These are phyloP conservation scores for Cebus imitator DNA, from an alignment of 2,113 vertebrate genomes.

Conservation along the genomic window DNA sequence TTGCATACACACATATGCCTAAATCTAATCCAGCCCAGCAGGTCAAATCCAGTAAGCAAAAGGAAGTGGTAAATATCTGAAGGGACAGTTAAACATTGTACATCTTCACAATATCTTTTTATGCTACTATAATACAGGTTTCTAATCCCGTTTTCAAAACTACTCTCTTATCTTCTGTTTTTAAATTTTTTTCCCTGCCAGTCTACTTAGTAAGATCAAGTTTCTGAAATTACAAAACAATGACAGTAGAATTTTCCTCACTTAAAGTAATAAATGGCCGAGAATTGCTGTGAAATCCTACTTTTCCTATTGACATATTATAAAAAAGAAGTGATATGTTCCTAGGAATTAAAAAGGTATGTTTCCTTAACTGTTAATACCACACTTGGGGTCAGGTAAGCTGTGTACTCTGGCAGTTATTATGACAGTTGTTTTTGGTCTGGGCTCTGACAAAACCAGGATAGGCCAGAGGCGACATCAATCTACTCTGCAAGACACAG, in stretches of 20 bases:
- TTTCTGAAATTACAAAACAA: conserved; percentile 41
- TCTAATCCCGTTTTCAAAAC: conserved; percentile 17
- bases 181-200: neutral
- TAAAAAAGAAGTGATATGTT: neutral
- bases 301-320: neutral
- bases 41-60: neutral
- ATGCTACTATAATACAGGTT: neutral
- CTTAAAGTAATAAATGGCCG: conserved; percentile 39
- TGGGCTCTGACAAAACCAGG: neutral
- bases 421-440: conserved; percentile 39
- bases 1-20: neutral
- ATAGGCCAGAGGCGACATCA: conserved; percentile 18
- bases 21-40: conserved; percentile 1
- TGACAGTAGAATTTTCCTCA: neutral
- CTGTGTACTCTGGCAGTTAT: neutral
- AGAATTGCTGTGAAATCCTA: conserved; percentile 14
- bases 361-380: conserved; percentile 11
- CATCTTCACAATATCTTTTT: neutral
- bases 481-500: neutral
- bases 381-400: neutral
- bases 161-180: neutral
- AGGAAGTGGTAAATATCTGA: conserved; percentile 19
- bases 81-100: neutral
- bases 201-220: neutral
- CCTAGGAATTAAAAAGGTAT: conserved; percentile 4